A percentile compares a stretch with the other conserved stretches of the same genome.
Conservation (phyloP, 2,888 invertebrate genomes). For the Phrixothrix hirtus region DNA sequence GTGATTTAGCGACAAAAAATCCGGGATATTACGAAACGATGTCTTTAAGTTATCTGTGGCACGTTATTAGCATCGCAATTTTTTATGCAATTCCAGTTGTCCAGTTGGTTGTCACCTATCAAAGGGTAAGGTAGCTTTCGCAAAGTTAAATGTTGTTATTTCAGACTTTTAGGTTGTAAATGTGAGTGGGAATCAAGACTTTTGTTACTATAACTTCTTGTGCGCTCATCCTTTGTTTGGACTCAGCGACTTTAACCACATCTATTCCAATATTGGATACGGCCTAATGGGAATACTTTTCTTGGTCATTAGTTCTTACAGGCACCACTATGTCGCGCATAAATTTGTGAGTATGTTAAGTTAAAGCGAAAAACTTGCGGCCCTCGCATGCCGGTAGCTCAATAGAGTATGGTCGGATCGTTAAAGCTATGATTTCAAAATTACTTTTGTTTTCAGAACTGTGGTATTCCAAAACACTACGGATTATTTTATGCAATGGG, state of each 20-base stretch:
- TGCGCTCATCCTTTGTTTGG: conserved; percentile 78
- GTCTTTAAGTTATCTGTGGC: conserved; percentile 73
- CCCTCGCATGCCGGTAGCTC: neutral
- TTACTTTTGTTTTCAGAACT: conserved; percentile 54
- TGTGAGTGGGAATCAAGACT: conserved; percentile 80
- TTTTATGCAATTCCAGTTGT: conserved; percentile 86
- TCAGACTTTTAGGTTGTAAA: conserved; percentile 69
- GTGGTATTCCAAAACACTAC: conserved; percentile 76
- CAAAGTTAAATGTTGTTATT: too few species aligned
- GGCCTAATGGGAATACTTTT: conserved; percentile 77
- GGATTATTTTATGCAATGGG: conserved; percentile 89
- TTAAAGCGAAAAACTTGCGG: too few species aligned
- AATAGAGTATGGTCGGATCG: too few species aligned
- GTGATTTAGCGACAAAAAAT: conserved; percentile 13
- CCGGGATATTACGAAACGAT: conserved; percentile 55
- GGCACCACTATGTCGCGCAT: conserved; percentile 42
- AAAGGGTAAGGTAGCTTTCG: conserved; percentile 59
- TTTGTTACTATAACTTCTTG: conserved; percentile 88
- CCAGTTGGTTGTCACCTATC: conserved; percentile 80
- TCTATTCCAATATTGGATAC: conserved; percentile 84
- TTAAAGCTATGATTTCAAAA: too few species aligned
- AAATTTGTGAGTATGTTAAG: conserved; percentile 39
- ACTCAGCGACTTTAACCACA: conserved; percentile 83
- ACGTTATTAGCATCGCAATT: conserved; percentile 74
- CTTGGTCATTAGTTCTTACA: conserved; percentile 51